Percentiles rank a stretch among this genome's conserved stretches.
Evolutionary conservation across 2,113 vertebrate species (phyloP).

Genomic region (Monarcha castaneiventris): DNA sequence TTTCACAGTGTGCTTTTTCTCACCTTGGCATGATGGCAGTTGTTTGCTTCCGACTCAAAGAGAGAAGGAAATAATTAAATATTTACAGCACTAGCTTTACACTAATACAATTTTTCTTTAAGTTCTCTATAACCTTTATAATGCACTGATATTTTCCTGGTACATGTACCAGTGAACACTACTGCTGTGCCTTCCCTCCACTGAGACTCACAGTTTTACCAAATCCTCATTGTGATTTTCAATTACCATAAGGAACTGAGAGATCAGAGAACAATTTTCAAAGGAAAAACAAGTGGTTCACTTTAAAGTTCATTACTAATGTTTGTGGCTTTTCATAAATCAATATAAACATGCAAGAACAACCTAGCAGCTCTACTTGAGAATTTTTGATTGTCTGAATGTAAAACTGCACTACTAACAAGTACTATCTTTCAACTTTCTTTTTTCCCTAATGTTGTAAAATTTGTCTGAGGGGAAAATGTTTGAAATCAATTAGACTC

Average conservation of each 20-base stretch:
- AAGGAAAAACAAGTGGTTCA: background rate
- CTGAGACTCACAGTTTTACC: background rate
- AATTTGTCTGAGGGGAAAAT: background rate
- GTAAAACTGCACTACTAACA: background rate
- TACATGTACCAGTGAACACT: background rate
- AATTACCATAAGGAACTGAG: background rate
- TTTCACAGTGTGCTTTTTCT: background rate
- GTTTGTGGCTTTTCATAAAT: background rate
- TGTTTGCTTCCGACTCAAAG: background rate
- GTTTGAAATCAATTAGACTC: background rate
- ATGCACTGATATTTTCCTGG: background rate
- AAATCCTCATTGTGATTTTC: background rate
- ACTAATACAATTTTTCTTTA: background rate
- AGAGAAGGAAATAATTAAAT: background rate
- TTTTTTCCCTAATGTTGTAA: background rate
- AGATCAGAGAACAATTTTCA: background rate
- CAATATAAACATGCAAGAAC: background rate
- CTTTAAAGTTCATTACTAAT: background rate
- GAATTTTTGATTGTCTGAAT: background rate
- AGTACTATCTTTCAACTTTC: background rate
- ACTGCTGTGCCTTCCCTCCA: background rate
- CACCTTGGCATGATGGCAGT: background rate
- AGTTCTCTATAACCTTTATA: background rate
- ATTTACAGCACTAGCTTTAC: background rate
- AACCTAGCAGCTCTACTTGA: background rate